Evolutionary conservation across 2,888 invertebrate genomes (phyloP), one percentile per base, ranked within the genome.

Genomic region (Empis livida): DNA sequence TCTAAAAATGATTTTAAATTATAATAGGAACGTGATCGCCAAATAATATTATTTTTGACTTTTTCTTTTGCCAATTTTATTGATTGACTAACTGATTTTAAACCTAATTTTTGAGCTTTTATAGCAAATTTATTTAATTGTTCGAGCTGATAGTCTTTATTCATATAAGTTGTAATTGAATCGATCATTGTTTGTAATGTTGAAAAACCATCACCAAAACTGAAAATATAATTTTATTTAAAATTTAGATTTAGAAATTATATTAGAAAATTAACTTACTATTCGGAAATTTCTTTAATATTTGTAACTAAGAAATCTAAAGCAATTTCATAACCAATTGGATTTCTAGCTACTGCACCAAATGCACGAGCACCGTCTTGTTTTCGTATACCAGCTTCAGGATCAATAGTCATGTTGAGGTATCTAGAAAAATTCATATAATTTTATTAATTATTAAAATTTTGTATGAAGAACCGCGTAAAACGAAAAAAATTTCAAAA

Each of bases 351-450:
- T 1, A 81, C 77, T 1, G 77, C 68, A 46, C 65, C 61, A 54
- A 80, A 79, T 11, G 78, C 75, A 40, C 69, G 62, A 41, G 71
- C 70, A 13, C 78, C 78, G 58, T 81, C 80, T 60, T 80, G 79
- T 53, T 77, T 77, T 41, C 75, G 63, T 44, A 81, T 77, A 47
- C 74, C 76, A 42, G 75, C 72, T 8, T 67, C 63, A 1, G 71
- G 60, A 45, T 66, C 67, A 41, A 75, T 63, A 16, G 72, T 68
- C 68, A 73, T 68, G 49, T 71, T 71, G 16, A 77, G 60, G 57
- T 74, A 75, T 56, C 76, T 76, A n/a, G n/a, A n/a, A n/a, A n/a
- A n/a, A n/a, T n/a, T n/a, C n/a, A n/a, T n/a, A n/a, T n/a, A n/a
- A n/a, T n/a, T n/a, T n/a, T n/a, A n/a, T n/a, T n/a, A n/a, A n/a